These are phyloP conservation scores for Haliclona indistincta DNA, from an alignment of 37 sponge, comb jelly and placozoan genomes.

Conservation along the genomic window DNA sequence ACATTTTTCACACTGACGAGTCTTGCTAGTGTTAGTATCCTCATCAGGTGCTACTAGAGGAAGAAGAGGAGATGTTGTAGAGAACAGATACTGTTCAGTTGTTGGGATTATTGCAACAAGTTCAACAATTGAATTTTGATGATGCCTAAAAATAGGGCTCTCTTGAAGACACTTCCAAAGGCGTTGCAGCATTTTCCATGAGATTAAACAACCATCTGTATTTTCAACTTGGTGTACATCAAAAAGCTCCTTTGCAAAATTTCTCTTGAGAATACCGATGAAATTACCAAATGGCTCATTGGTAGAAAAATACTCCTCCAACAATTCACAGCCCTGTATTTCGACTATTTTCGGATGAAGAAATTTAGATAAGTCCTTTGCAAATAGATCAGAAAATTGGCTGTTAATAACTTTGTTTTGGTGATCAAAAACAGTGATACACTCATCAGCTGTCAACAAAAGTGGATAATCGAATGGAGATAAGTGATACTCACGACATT, in stretches of 20 bases:
- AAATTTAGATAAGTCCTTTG: slow-evolving; percentile 6
- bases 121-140: not conserved
- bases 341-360: slow-evolving; percentile 43
- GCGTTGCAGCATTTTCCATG: not conserved
- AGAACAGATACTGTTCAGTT: too few relatives aligned
- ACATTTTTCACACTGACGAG: too few relatives aligned
- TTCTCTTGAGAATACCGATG: not conserved
- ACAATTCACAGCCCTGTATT: not conserved
- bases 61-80: too few relatives aligned
- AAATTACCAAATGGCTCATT: not conserved
- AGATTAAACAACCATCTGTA: not conserved
- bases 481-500: slow-evolving; percentile 12
- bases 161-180: not conserved
- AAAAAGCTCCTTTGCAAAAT: not conserved
- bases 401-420: not conserved
- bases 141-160: not conserved
- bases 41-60: not conserved
- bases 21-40: not conserved
- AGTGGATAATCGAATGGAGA: slow-evolving; percentile 19
- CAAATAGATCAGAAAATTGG: slow-evolving; percentile 3
- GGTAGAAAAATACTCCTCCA: not conserved
- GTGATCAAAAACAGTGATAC: slow-evolving; percentile 19
- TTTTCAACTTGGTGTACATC: not conserved
- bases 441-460: slow-evolving; percentile 33
- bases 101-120: not conserved